phyloP scores from a whole-genome alignment of 2,888 invertebrate species.

The Netelia fuscicornis region DNA sequence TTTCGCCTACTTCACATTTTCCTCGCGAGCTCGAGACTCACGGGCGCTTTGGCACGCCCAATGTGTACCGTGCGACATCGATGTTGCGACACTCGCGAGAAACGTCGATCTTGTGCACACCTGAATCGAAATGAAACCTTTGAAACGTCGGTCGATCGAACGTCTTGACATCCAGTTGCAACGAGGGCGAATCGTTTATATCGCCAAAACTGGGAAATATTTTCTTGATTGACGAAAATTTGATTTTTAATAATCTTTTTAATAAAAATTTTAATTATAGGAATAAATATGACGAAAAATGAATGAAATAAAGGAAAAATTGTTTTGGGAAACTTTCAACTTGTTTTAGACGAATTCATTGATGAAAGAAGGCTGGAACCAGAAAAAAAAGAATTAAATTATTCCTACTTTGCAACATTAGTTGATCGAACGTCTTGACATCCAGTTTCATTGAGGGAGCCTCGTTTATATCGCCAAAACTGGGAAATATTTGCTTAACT shows the following conservation, averaged over 20 bases:
- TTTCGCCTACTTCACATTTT: background rate
- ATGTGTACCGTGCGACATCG: conserved; percentile 3
- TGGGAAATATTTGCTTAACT: no score
- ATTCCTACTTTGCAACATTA: background rate
- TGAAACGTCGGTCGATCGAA: conserved; percentile 28
- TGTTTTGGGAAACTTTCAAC: no score
- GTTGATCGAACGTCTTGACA: no score
- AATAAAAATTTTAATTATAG: no score
- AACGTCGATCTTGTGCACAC: conserved; percentile 51
- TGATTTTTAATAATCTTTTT: no score
- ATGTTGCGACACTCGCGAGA: conserved; percentile 31
- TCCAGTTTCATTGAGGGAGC: no score
- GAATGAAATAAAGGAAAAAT: no score
- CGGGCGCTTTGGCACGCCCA: conserved; percentile 2
- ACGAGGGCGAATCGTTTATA: background rate
- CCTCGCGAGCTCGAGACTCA: background rate
- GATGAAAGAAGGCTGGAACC: background rate
- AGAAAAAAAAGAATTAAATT: conserved; percentile 17
- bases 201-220: background rate
- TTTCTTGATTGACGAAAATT: no score
- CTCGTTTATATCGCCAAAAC: no score
- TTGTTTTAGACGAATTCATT: background rate
- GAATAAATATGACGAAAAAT: no score
- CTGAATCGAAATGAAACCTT: conserved; percentile 32
- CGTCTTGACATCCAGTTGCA: background rate